phyloP scores from a whole-genome alignment of 2,888 invertebrate species.

The Amiota mariae region DNA sequence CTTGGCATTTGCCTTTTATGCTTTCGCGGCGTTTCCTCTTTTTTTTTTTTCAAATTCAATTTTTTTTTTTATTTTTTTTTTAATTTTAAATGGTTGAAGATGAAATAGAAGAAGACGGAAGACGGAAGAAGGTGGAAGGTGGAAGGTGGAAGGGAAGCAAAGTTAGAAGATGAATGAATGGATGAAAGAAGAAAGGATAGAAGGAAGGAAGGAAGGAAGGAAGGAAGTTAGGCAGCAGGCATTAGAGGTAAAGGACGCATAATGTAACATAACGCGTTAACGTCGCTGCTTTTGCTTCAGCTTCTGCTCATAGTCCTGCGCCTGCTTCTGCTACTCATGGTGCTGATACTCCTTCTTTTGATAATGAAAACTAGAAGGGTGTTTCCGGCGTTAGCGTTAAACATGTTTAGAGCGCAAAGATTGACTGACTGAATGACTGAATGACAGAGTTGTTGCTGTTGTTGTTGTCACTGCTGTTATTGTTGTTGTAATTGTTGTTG shows the following conservation, averaged over 20 bases:
- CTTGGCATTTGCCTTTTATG: not conserved
- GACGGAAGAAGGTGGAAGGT: no score
- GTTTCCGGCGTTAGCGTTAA: conserved; percentile 45
- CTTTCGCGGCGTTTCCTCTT: conserved; percentile 12
- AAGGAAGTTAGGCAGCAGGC: no score
- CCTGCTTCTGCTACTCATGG: not conserved
- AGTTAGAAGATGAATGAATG: no score
- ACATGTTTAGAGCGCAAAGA: conserved; percentile 20
- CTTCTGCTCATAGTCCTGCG: not conserved
- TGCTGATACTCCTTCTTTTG: not conserved
- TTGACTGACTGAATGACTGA: not conserved
- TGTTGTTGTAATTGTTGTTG: not conserved
- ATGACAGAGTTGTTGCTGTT: not conserved
- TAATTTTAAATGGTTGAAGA: not conserved
- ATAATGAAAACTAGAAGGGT: conserved; percentile 51
- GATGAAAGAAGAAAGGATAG: no score
- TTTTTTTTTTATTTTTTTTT: conserved; percentile 14
- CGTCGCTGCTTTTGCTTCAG: no score
- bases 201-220: no score
- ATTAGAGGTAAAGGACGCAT: no score
- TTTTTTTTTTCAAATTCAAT: not conserved
- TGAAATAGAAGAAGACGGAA: no score
- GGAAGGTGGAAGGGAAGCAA: no score
- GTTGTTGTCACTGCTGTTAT: conserved; percentile 33
- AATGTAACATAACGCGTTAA: no score